Evolutionary conservation across 2,113 vertebrate genomes (phyloP).

Genomic region (Catharus minimus): DNA sequence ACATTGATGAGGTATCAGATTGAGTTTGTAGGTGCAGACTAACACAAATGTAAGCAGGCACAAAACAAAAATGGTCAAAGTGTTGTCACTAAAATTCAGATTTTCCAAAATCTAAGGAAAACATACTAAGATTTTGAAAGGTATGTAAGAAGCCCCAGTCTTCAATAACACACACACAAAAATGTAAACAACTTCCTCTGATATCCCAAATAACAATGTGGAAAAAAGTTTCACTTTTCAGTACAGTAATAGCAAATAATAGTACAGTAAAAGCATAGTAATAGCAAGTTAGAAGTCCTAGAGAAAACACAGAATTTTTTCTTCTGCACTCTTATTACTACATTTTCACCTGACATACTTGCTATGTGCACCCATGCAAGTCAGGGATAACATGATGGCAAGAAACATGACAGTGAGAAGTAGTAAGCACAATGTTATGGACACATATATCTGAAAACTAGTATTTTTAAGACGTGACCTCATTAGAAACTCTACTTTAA

Average conservation of each 20-base stretch:
- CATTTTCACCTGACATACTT: background rate
- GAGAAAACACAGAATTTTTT: background rate
- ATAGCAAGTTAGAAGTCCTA: background rate
- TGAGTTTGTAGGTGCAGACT: background rate
- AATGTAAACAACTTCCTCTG: background rate
- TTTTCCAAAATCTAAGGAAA: background rate
- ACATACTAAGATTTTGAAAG: background rate
- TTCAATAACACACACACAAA: background rate
- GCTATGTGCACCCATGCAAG: rapidly evolving
- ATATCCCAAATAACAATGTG: background rate
- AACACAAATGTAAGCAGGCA: background rate
- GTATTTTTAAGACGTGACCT: background rate
- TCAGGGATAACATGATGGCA: background rate
- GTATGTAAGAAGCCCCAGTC: background rate
- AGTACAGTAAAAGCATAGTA: background rate
- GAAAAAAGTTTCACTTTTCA: background rate
- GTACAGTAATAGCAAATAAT: background rate
- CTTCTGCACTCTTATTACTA: background rate
- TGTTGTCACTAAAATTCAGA: background rate
- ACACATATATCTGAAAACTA: background rate
- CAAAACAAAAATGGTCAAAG: background rate
- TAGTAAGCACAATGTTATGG: background rate
- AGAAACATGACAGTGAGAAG: background rate
- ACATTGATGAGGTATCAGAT: background rate
- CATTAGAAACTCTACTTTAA: background rate